Percentiles rank a stretch among this genome's conserved stretches.
Conservation (phyloP, 1,140 invertebrate species). For the Ridgeia piscesae region DNA sequence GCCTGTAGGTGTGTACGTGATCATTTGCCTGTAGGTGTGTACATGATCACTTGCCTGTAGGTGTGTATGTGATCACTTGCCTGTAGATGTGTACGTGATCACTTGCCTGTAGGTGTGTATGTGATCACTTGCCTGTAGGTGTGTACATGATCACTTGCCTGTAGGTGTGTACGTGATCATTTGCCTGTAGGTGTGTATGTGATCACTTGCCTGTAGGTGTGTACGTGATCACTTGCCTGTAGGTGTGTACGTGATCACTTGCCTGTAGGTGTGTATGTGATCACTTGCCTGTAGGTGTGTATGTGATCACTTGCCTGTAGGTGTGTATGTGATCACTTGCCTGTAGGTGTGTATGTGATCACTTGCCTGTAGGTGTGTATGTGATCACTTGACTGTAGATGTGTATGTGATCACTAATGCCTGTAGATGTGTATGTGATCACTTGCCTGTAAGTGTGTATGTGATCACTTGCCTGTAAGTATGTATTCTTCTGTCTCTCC, state of each 20-base stretch:
- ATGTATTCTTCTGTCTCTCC: neutral
- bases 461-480: neutral
- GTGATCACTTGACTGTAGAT: neutral
- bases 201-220: neutral
- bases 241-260: neutral
- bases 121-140: neutral
- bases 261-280: neutral
- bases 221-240: neutral
- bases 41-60: neutral
- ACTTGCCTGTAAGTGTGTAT: neutral
- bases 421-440: neutral
- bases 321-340: neutral
- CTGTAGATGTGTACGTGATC: neutral
- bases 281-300: neutral
- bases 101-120: neutral
- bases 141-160: neutral
- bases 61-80: neutral
- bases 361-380: neutral
- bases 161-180: neutral
- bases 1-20: neutral
- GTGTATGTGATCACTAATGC: neutral
- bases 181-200: neutral
- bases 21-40: neutral
- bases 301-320: neutral
- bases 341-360: neutral